These are phyloP conservation scores for Toxotes lorentzi DNA, from an alignment of 2,797 vertebrate species.

Conservation along the genomic window DNA sequence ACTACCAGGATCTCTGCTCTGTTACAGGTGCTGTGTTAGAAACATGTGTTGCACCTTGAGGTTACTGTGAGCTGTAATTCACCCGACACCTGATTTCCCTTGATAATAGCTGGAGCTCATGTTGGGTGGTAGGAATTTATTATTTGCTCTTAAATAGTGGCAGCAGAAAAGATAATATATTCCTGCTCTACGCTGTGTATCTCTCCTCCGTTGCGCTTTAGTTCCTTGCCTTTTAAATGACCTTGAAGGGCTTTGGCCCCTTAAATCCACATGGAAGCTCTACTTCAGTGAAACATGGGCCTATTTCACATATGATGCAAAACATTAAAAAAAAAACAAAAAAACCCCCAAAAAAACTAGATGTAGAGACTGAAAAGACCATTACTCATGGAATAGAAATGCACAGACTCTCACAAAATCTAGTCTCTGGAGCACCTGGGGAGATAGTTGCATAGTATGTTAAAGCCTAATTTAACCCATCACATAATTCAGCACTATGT, in stretches of 20 bases:
- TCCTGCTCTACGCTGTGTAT: slow-evolving; percentile 36
- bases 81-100: slow-evolving; percentile 61
- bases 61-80: slow-evolving; percentile 63
- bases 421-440: slow-evolving; percentile 3
- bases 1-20: slow-evolving; percentile 46
- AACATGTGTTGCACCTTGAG: slow-evolving; percentile 54
- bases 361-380: slow-evolving; percentile 33
- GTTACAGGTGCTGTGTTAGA: slow-evolving; percentile 50
- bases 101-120: slow-evolving; percentile 48
- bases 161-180: slow-evolving; percentile 55
- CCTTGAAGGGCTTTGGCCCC: slow-evolving; percentile 61
- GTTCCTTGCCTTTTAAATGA: slow-evolving; percentile 58
- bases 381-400: slow-evolving; percentile 21
- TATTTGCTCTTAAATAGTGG: slow-evolving; percentile 53
- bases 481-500: slow-evolving; percentile 35
- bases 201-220: slow-evolving; percentile 40
- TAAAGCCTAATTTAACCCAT: slow-evolving; percentile 28
- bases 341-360: not conserved
- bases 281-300: slow-evolving; percentile 48
- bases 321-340: slow-evolving; percentile 6
- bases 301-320: slow-evolving; percentile 60
- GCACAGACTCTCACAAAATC: slow-evolving; percentile 12
- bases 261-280: slow-evolving; percentile 33
- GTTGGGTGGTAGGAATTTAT: slow-evolving; percentile 35
- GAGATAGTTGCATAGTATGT: slow-evolving; percentile 10